A percentile compares a stretch with the other conserved stretches of the same genome.
Conservation (phyloP, 2,797 vertebrate species). For the Anguilla megastoma region DNA sequence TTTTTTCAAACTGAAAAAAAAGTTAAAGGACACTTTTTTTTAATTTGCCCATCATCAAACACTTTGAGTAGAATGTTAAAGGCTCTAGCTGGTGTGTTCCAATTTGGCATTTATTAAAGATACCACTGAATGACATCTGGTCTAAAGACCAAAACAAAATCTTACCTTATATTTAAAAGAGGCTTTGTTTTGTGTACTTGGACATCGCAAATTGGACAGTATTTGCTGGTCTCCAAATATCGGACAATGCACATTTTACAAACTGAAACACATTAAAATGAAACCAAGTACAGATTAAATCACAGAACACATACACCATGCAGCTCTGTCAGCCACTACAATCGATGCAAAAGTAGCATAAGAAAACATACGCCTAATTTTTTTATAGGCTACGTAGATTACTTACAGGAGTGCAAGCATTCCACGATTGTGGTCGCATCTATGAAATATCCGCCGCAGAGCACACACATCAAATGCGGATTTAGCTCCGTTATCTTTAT, state of each 20-base stretch:
- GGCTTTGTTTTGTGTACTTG: conserved; percentile 99
- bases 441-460: conserved; percentile 98
- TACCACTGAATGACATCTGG: background rate
- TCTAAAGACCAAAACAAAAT: background rate
- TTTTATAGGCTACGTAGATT: background rate
- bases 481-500: conserved; percentile 99
- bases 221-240: conserved; percentile 98
- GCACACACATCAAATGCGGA: conserved; percentile 97
- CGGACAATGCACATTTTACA: conserved; percentile 99
- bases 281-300: background rate
- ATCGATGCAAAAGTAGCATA: background rate
- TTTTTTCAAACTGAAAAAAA: background rate
- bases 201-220: conserved; percentile 98
- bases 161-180: conserved; percentile 95
- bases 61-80: background rate
- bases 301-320: background rate
- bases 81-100: background rate
- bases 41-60: background rate
- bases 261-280: conserved; percentile 69
- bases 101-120: background rate
- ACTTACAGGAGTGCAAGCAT: conserved; percentile 98
- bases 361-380: background rate
- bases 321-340: background rate
- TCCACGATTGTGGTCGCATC: conserved; percentile 99
- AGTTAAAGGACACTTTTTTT: background rate